These are phyloP conservation scores for Sebastes hubbsi DNA, from an alignment of 2,797 vertebrate species.

Conservation along the genomic window DNA sequence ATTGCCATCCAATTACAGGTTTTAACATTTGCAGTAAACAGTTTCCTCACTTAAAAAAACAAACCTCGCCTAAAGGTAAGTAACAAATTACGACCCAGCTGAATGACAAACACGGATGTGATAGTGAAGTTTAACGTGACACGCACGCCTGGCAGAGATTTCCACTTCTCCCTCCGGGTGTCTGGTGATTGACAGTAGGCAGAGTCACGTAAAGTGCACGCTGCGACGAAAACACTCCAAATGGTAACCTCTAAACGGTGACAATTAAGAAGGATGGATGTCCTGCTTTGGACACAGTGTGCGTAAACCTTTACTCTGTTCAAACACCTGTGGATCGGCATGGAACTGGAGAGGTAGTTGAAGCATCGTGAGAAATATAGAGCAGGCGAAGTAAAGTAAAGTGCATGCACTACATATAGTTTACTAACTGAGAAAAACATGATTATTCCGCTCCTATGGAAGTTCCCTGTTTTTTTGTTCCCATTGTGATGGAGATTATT, in stretches of 20 bases:
- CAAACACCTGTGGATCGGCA: slow-evolving; percentile 15
- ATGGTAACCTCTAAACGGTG: neutral
- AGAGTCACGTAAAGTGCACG: slow-evolving; percentile 14
- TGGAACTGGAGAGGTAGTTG: neutral
- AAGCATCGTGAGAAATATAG: neutral
- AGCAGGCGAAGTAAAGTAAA: slow-evolving; percentile 4
- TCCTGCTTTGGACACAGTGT: neutral
- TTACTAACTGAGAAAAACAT: slow-evolving; percentile 19
- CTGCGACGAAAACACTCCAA: slow-evolving; percentile 14
- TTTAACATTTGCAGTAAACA: neutral
- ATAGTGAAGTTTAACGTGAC: neutral
- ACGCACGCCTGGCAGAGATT: slow-evolving; percentile 12
- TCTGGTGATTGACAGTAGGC: slow-evolving; percentile 38
- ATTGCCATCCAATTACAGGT: neutral
- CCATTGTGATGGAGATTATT: slow-evolving; percentile 25
- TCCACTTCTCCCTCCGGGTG: slow-evolving; percentile 26
- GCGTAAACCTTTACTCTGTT: neutral
- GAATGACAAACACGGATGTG: slow-evolving; percentile 8
- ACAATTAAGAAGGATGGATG: neutral
- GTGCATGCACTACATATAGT: neutral
- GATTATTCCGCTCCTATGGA: slow-evolving; percentile 32
- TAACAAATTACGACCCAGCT: neutral
- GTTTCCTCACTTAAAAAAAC: neutral
- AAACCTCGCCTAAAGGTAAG: neutral
- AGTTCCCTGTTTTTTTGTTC: slow-evolving; percentile 10